Conservation (phyloP, 1,140 invertebrate species). For the Drosophila paulistorum region DNA sequence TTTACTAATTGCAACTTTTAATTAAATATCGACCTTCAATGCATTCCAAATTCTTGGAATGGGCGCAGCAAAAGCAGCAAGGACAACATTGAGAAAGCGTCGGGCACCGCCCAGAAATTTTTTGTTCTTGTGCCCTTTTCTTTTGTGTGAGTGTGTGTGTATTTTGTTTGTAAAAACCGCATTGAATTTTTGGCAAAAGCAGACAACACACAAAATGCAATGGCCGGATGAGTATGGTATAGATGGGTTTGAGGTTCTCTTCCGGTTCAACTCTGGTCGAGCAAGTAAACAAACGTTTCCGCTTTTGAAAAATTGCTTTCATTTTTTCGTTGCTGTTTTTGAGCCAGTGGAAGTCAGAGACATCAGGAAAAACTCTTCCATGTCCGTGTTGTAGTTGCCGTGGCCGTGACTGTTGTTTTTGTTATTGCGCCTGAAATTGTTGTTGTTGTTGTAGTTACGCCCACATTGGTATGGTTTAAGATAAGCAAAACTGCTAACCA, state of each 20-base stretch:
- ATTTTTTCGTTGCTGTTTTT: conserved; percentile 36
- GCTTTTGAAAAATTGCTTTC: conserved; percentile 74
- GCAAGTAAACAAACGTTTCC: conserved; percentile 69
- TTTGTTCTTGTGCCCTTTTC: background rate
- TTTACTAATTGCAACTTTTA: conserved; percentile 69
- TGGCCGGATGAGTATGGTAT: conserved; percentile 13
- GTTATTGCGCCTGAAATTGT: conserved; percentile 37
- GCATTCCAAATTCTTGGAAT: conserved; percentile 1
- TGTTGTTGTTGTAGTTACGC: conserved; percentile 48
- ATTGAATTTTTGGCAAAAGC: conserved; percentile 48
- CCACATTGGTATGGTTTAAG: conserved; percentile 29
- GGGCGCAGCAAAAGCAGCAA: conserved; percentile 13
- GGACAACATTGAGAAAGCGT: conserved; percentile 21
- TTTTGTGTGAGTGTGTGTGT: background rate
- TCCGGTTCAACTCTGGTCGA: conserved; percentile 56
- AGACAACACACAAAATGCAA: conserved; percentile 29
- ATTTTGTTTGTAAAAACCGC: conserved; percentile 35
- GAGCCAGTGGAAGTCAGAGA: conserved; percentile 40
- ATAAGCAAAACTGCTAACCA: conserved; percentile 34
- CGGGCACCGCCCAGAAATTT: conserved; percentile 17
- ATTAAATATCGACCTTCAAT: conserved; percentile 70
- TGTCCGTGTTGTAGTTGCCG: conserved; percentile 7
- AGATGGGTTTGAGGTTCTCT: conserved; percentile 38
- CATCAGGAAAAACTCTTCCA: conserved; percentile 45
- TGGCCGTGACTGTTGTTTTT: conserved; percentile 20